Percentiles rank a stretch among this genome's conserved stretches.
Evolutionary conservation across 2,113 vertebrate genomes (phyloP).

Genomic region (Pseudolaguvia tuberculata): DNA sequence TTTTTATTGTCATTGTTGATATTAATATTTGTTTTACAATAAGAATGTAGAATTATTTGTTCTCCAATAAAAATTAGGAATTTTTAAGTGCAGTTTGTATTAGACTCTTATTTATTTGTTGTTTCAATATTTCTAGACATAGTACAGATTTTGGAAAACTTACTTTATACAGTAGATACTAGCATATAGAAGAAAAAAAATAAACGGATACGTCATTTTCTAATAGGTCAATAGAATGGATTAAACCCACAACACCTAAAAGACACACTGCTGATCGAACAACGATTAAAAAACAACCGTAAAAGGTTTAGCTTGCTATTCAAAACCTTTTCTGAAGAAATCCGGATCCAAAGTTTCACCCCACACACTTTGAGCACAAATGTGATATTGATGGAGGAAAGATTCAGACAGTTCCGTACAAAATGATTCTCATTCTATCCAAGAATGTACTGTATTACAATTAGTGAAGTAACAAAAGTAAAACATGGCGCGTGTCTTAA

Average conservation of each 20-base stretch:
- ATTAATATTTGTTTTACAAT: no score
- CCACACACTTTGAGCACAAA: background rate
- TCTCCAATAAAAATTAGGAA: no score
- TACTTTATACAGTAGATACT: background rate
- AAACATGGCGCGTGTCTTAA: background rate
- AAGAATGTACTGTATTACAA: constrained; percentile 12
- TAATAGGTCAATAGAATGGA: background rate
- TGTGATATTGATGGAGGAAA: background rate
- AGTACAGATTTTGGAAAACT: constrained; percentile 19
- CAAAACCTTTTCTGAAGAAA: constrained; percentile 52
- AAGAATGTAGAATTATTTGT: no score
- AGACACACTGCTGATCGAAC: background rate
- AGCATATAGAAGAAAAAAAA: background rate
- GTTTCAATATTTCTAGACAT: constrained; percentile 36
- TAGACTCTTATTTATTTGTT: background rate
- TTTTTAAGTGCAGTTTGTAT: no score
- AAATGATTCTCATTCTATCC: constrained; percentile 23
- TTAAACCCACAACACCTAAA: background rate
- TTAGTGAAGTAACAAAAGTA: background rate
- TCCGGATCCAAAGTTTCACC: constrained; percentile 41
- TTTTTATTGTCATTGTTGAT: no score
- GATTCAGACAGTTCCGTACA: background rate
- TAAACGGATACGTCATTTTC: background rate
- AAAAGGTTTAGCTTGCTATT: background rate
- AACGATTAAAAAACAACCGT: no score